Conservation (phyloP, 2,888 invertebrate genomes). For the Omphaloscelis lunosa region DNA sequence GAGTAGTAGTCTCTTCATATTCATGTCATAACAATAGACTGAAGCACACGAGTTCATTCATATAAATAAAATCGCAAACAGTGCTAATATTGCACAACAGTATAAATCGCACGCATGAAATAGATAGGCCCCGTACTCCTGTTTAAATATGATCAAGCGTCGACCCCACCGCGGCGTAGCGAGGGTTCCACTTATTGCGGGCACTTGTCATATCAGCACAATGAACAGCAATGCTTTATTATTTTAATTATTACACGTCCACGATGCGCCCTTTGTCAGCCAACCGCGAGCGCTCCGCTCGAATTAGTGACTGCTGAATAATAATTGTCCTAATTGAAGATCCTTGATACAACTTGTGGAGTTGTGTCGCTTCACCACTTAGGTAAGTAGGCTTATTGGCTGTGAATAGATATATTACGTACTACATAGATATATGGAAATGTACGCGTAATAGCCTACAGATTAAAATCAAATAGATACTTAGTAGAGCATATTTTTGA, state of each 20-base stretch:
- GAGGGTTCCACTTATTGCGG: conserved; percentile 87
- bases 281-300: conserved; percentile 76
- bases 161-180: conserved; percentile 69
- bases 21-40: conserved; percentile 32
- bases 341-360: conserved; percentile 71
- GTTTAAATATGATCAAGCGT: conserved; percentile 64
- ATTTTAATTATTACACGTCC: conserved; percentile 90
- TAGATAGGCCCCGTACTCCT: conserved; percentile 51
- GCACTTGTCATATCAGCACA: conserved; percentile 90
- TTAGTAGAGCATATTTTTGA: conserved; percentile 8
- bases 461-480: conserved; percentile 13
- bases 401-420: conserved; percentile 24
- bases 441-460: background rate
- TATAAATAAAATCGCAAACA: conserved; percentile 54
- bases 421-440: conserved; percentile 11
- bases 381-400: conserved; percentile 45
- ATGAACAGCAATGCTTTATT: conserved; percentile 87
- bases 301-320: conserved; percentile 78
- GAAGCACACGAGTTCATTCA: conserved; percentile 33
- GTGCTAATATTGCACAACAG: conserved; percentile 50
- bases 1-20: conserved; percentile 6
- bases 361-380: conserved; percentile 50
- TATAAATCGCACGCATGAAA: conserved; percentile 53
- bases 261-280: conserved; percentile 85
- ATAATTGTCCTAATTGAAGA: conserved; percentile 84